Conservation (phyloP, 2,113 vertebrate genomes). For the Myodes glareolus region DNA sequence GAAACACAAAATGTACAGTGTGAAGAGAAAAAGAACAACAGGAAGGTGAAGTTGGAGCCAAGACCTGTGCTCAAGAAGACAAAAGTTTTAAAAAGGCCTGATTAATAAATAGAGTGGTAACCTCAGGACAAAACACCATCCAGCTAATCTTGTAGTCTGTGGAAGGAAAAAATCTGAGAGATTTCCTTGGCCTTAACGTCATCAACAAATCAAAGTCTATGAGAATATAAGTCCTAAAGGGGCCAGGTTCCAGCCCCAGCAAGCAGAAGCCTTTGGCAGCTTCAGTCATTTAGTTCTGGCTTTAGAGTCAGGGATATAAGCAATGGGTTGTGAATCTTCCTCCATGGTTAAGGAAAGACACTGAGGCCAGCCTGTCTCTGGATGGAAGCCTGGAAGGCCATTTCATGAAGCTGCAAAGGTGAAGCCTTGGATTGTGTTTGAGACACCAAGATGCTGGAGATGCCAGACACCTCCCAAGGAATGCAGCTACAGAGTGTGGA, state of each 20-base stretch:
- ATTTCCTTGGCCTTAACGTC: neutral
- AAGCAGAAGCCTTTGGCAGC: neutral
- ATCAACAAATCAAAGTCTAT: neutral
- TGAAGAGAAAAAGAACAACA: neutral
- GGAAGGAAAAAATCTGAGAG: neutral
- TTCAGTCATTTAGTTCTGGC: neutral
- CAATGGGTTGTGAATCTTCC: neutral
- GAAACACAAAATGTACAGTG: neutral
- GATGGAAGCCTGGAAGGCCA: neutral
- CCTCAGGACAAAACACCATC: neutral
- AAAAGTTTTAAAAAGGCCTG: neutral
- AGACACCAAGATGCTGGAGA: neutral
- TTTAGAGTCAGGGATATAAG: neutral
- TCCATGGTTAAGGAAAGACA: neutral
- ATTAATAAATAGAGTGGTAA: neutral
- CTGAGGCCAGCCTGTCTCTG: neutral
- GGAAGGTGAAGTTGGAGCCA: neutral
- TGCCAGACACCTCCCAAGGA: neutral
- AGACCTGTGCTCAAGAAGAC: neutral
- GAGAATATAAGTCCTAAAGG: neutral
- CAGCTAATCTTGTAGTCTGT: neutral
- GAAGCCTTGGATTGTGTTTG: neutral
- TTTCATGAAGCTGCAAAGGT: neutral
- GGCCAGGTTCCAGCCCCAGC: neutral
- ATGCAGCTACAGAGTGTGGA: neutral